These are phyloP conservation scores for Argentina silus DNA, from an alignment of 2,797 vertebrate genomes.

Conservation along the genomic window DNA sequence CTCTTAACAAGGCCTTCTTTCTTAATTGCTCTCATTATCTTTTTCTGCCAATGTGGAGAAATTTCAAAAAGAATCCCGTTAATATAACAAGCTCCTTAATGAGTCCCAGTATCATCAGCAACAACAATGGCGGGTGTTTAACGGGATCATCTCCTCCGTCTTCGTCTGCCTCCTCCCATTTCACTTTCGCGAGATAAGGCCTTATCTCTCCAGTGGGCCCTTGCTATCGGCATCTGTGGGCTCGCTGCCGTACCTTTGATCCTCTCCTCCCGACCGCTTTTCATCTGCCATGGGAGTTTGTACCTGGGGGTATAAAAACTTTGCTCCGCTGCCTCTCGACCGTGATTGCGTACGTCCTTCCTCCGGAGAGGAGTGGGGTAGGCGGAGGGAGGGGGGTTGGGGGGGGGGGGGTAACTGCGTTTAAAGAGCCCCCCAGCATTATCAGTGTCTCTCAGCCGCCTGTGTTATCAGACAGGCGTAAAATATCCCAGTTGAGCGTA, in stretches of 20 bases:
- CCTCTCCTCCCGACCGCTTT: slow-evolving; percentile 27
- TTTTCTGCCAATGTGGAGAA: slow-evolving; percentile 13
- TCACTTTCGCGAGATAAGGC: slow-evolving; percentile 45
- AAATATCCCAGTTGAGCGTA: slow-evolving; percentile 33
- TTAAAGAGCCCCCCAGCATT: slow-evolving; percentile 45
- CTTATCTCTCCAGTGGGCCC: slow-evolving; percentile 43
- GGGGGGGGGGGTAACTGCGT: slow-evolving; percentile 18
- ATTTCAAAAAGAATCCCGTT: slow-evolving; percentile 35
- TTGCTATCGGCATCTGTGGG: background rate
- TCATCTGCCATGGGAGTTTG: slow-evolving; percentile 35
- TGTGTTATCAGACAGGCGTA: slow-evolving; percentile 19
- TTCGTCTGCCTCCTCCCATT: slow-evolving; percentile 39
- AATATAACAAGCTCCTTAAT: slow-evolving; percentile 28
- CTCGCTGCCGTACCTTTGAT: slow-evolving; percentile 40
- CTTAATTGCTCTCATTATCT: slow-evolving; percentile 42
- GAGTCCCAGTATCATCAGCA: slow-evolving; percentile 35
- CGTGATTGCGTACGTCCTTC: background rate
- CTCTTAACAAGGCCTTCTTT: slow-evolving; percentile 21
- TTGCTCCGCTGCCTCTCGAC: background rate
- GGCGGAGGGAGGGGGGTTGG: slow-evolving; percentile 3
- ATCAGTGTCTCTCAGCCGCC: slow-evolving; percentile 19
- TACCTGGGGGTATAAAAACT: slow-evolving; percentile 16
- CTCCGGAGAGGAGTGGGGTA: background rate
- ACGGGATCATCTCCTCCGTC: slow-evolving; percentile 40
- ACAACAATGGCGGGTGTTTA: slow-evolving; percentile 50